phyloP scores from a whole-genome alignment of 2,113 vertebrate species.

The Nerophis lumbriciformis region DNA sequence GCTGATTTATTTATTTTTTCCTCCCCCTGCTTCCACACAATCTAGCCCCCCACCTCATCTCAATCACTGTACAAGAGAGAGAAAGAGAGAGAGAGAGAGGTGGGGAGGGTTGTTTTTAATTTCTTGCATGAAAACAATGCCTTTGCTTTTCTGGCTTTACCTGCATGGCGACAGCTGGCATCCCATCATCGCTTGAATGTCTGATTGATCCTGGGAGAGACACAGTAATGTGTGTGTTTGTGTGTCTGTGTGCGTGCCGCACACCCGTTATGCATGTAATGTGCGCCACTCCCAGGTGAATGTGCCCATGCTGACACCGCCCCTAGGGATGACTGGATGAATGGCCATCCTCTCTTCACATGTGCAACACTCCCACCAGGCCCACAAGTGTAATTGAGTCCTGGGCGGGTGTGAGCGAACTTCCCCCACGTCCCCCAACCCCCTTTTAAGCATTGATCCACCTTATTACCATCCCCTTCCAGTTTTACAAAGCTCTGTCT shows the following conservation, averaged over 20 bases:
- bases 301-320: conserved; percentile 31
- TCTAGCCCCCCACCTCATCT: conserved; percentile 56
- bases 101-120: conserved; percentile 67
- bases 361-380: conserved; percentile 60
- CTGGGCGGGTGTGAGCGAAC: conserved; percentile 46
- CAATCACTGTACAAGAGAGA: conserved; percentile 62
- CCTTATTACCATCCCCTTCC: conserved; percentile 54
- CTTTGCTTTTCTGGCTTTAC: conserved; percentile 68
- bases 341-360: conserved; percentile 57
- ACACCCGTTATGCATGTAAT: conserved; percentile 68
- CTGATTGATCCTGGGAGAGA: conserved; percentile 76
- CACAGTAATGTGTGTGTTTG: conserved; percentile 8
- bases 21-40: conserved; percentile 28
- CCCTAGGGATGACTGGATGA: conserved; percentile 62
- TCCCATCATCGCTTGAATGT: conserved; percentile 64
- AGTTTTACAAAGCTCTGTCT: conserved; percentile 41
- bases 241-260: conserved; percentile 18
- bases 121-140: conserved; percentile 76
- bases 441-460: conserved; percentile 50
- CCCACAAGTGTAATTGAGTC: conserved; percentile 66
- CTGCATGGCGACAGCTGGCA: conserved; percentile 77
- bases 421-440: conserved; percentile 9
- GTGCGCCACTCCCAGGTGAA: conserved; percentile 54
- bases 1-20: conserved; percentile 69
- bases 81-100: conserved; percentile 10